Percentiles rank a stretch among this genome's conserved stretches.
Conservation (phyloP, 92 coral and sea anemone species). For the Micromussa lordhowensis region DNA sequence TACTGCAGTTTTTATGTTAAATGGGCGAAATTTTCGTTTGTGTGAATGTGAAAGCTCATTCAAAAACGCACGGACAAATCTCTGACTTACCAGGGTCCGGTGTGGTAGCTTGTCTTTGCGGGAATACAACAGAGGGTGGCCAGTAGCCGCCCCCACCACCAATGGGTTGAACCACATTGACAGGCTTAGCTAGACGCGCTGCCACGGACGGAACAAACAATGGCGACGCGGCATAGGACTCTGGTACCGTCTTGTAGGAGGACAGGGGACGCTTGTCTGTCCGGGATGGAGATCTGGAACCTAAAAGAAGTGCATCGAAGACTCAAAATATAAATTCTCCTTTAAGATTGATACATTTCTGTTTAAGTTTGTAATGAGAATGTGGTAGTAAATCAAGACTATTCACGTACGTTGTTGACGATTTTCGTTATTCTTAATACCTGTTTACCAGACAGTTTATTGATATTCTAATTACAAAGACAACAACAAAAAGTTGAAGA, state of each 20-base stretch:
- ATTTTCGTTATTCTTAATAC: too few relatives aligned
- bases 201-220: conserved; percentile 66
- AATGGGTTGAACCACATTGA: conserved; percentile 51
- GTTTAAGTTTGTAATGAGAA: neutral
- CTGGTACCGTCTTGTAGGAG: conserved; percentile 75
- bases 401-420: neutral
- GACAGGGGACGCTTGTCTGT: conserved; percentile 74
- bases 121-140: conserved; percentile 80
- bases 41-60: neutral
- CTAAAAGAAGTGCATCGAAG: neutral
- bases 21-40: neutral
- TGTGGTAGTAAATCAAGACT: neutral
- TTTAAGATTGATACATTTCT: too few relatives aligned
- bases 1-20: neutral
- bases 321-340: neutral
- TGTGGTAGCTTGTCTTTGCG: conserved; percentile 63
- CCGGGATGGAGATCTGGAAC: conserved; percentile 45
- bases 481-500: too few relatives aligned
- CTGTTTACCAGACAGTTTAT: too few relatives aligned
- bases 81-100: conserved; percentile 70
- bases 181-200: conserved; percentile 50
- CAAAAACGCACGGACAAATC: neutral
- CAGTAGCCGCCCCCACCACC: conserved; percentile 74
- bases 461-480: too few relatives aligned
- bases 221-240: conserved; percentile 65